Evolutionary conservation across 2,888 invertebrate genomes (phyloP).

Genomic region (Scaptomyza tumidula): DNA sequence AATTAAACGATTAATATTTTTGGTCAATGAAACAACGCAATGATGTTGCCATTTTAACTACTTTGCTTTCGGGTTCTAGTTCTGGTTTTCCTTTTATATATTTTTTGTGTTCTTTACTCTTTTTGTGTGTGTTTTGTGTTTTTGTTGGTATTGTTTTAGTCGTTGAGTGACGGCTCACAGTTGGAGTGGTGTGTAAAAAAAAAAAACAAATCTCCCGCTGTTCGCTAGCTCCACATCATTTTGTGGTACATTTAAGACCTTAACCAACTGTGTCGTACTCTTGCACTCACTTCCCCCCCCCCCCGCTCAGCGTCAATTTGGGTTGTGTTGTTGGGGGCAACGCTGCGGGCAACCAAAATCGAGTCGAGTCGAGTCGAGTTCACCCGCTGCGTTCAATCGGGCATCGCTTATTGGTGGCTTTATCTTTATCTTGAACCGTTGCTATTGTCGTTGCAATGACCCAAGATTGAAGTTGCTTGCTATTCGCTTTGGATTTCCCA

Average conservation of each 20-base stretch:
- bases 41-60: neutral
- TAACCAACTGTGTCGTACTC: slow-evolving; percentile 17
- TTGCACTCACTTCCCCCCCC: neutral
- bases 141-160: neutral
- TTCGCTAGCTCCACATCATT: slow-evolving; percentile 36
- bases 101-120: neutral
- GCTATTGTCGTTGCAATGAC: slow-evolving; percentile 22
- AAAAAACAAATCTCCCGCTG: slow-evolving; percentile 33
- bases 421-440: slow-evolving; percentile 45
- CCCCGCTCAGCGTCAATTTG: no score
- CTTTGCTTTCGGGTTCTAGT: neutral
- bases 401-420: slow-evolving; percentile 45
- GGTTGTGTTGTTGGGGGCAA: neutral
- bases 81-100: neutral
- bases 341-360: slow-evolving; percentile 46
- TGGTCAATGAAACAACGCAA: neutral
- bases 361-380: slow-evolving; percentile 27
- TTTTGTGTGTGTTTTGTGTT: neutral
- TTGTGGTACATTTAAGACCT: slow-evolving; percentile 51
- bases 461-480: slow-evolving; percentile 11
- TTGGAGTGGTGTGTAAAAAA: slow-evolving; percentile 29
- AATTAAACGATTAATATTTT: neutral
- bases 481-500: slow-evolving; percentile 16
- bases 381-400: slow-evolving; percentile 51
- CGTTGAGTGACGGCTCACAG: slow-evolving; percentile 36